Conservation (phyloP, 2,797 vertebrate genomes). For the Microhierax caerulescens region DNA sequence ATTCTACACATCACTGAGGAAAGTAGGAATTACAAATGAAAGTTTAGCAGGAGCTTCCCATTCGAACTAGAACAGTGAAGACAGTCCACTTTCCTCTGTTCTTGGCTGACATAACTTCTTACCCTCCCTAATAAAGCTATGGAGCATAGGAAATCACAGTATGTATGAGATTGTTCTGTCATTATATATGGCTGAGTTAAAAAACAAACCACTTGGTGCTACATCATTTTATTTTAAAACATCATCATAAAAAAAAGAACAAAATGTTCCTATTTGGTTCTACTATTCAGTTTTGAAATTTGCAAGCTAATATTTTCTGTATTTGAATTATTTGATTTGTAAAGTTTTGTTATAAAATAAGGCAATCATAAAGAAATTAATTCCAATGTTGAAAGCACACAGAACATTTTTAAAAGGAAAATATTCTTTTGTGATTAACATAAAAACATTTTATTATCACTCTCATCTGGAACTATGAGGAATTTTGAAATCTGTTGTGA, state of each 20-base stretch:
- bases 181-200: not conserved
- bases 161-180: not conserved
- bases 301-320: not conserved
- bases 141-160: not conserved
- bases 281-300: not conserved
- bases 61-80: not conserved
- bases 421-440: not conserved
- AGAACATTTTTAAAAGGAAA: not conserved
- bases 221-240: not conserved
- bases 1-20: not conserved
- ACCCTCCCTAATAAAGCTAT: not conserved
- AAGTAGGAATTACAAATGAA: not conserved
- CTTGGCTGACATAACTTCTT: not conserved
- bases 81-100: not conserved
- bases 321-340: not conserved
- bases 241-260: not conserved
- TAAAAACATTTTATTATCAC: not conserved
- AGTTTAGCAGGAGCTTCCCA: not conserved
- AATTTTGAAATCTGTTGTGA: not conserved
- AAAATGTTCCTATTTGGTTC: not conserved
- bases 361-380: not conserved
- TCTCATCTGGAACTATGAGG: not conserved
- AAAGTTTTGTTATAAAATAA: not conserved
- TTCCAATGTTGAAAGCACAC: not conserved
- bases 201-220: not conserved